Evolutionary conservation across 2,888 invertebrate species (phyloP), one percentile per base, ranked within the genome.

Genomic region (Dione juno): DNA sequence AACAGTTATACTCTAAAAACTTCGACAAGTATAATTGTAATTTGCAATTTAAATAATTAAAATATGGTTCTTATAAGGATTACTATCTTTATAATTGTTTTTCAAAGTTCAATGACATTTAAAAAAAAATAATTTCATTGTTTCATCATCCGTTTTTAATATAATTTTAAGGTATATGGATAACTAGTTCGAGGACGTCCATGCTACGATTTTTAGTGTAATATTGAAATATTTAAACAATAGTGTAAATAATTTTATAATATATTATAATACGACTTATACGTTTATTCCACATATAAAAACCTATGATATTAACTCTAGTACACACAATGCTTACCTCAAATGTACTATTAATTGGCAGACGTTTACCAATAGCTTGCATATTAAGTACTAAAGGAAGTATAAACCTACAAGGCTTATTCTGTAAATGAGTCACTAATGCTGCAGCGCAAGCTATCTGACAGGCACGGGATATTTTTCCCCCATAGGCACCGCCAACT

Each of bases 401-500:
- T 5, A 94, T 88, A 69, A 96, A 91, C 63, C 96, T 89, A 13
- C 95, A 95, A 1, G 96, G 95, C 75, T 93, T 93, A 79, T 94
- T 93, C 16, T 93, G 85, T 21, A 93, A 85, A 77, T 94, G 86
- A 0, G 95, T 91, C 0, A 94, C 96, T 19, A 96, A 77, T 0
- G 96, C 96, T 63, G 95, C 94, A 3, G 95, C 95, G 68, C 94
- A 94, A 0, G 95, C 94, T 1, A 95, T 82, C 67, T 94, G 93
- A 10, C 87, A 76, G 1, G 94, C 84, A 1, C 96, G 90, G 0
- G 94, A 94, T 72, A 96, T 94, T 87, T 95, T 95, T 13, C 94
- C 85, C 21, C 97, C 95, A 82, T 95, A 94, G 9, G 88, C 94
- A 70, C 96, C 95, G 41, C 97, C 95, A 37, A 96, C 77, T 79